phyloP scores from a whole-genome alignment of 2,113 vertebrate genomes.

The Tachysurus fulvidraco region DNA sequence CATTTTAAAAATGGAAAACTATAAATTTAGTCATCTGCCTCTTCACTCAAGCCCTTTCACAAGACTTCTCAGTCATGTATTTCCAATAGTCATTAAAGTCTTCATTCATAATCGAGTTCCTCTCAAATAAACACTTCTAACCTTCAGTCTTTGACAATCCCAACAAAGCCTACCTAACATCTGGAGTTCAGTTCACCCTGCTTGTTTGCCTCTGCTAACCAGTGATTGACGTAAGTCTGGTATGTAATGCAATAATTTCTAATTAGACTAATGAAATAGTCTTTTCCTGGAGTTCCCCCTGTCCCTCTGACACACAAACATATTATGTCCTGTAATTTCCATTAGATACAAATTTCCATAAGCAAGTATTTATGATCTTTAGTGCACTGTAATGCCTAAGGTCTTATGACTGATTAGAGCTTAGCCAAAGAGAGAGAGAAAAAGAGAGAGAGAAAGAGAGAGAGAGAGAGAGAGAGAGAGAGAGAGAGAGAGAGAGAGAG shows the following conservation, averaged over 20 bases:
- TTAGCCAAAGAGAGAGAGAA: not conserved
- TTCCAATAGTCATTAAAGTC: not conserved
- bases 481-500: not conserved
- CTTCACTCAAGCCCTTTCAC: not conserved
- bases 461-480: not conserved
- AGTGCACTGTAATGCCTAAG: not conserved
- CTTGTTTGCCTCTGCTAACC: slow-evolving; percentile 12
- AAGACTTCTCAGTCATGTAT: not conserved
- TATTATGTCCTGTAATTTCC: not conserved
- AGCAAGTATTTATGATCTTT: not conserved
- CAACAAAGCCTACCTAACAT: not conserved
- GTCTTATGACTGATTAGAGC: slow-evolving; percentile 7
- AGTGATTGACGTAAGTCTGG: slow-evolving; percentile 26
- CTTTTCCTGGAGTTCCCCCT: slow-evolving; percentile 27
- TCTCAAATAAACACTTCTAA: not conserved
- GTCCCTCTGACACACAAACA: not conserved
- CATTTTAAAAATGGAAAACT: too few species aligned
- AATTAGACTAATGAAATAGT: slow-evolving; percentile 32
- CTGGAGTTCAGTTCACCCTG: not conserved
- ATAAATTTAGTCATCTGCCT: not conserved
- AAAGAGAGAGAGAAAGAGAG: not conserved
- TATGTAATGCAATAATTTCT: slow-evolving; percentile 35
- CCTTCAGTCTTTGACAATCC: not conserved
- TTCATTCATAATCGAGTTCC: not conserved
- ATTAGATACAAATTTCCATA: not conserved